A percentile compares a stretch with the other conserved stretches of the same genome.
These are phyloP conservation scores for Nylanderia fulva DNA, from an alignment of 1,140 invertebrate genomes.

Conservation along the genomic window DNA sequence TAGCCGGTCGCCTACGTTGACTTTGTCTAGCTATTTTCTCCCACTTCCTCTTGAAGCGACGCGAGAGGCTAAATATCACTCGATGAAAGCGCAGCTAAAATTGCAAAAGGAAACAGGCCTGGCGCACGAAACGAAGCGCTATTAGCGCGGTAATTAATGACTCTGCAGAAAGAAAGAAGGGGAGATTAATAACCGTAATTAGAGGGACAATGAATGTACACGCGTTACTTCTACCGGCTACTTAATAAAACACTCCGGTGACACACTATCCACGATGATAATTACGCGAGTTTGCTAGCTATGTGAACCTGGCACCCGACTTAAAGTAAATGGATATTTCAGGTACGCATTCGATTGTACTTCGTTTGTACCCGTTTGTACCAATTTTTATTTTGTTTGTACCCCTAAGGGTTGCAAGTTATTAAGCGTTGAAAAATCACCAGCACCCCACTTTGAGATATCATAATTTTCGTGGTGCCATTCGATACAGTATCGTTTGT, in stretches of 20 bases:
- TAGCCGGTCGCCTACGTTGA: conserved; percentile 53
- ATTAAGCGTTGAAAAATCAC: too few relatives aligned
- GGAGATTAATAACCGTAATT: conserved; percentile 57
- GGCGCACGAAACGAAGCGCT: conserved; percentile 43
- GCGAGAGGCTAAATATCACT: conserved; percentile 47
- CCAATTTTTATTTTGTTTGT: too few relatives aligned
- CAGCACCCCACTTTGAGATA: too few relatives aligned
- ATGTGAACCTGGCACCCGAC: too few relatives aligned
- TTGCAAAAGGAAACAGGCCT: conserved; percentile 55
- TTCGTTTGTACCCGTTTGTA: too few relatives aligned
- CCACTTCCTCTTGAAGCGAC: not conserved
- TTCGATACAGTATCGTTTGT: too few relatives aligned
- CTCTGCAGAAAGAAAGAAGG: conserved; percentile 44
- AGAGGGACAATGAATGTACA: conserved; percentile 57
- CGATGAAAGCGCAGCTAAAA: conserved; percentile 57
- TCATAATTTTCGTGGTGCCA: too few relatives aligned
- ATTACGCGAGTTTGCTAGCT: conserved; percentile 39
- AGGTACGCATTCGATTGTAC: too few relatives aligned
- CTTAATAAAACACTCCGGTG: conserved; percentile 34
- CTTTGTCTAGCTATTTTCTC: not conserved
- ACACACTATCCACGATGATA: conserved; percentile 34
- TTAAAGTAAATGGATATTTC: too few relatives aligned
- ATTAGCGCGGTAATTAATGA: conserved; percentile 54
- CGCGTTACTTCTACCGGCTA: conserved; percentile 49
- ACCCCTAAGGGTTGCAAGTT: too few relatives aligned